Base-by-base conservation (phyloP, 1,140 invertebrate genomes). In the Orius insidiosus region DNA sequence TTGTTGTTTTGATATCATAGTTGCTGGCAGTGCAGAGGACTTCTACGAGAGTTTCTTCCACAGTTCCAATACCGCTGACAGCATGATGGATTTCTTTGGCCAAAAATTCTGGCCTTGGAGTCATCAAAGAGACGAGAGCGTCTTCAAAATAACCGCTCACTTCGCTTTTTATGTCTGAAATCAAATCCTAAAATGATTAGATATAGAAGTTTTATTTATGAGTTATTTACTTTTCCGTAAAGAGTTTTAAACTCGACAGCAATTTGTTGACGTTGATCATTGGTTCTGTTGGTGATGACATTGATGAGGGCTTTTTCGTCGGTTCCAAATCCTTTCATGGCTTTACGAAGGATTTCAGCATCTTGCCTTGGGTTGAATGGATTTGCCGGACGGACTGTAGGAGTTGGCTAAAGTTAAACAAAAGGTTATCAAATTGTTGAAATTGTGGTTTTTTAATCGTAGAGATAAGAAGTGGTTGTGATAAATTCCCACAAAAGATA, bases 71-170 rank as follows among this genome's bases (percentile, higher is more conserved):
- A 1, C 85, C 85, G 30, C 69, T 63, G 58, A 90, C 80, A 19
- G 92, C 89, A 45, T 89, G 74, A 53, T 88, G 76, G 15, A 96
- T 58, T 61, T 88, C 80, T 59, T 78, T 74, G 4, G 86, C 89
- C 59, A 92, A 85, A 65, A 76, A 94, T 53, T 88, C 76, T 1
- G 80, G 78, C 39, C 89, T 69, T 0, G 86, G 83, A 47, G 77
- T 86, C 77, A 97, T 83, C 54, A 96, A 65, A 0, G 85, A 85
- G 15, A 94, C 65, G 3, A 95, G 59, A 0, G 89, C 62, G 51
- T 89, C 76, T 61, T 95, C 85, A 58, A 94, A 92, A 56, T 89
- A 85, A 15, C 90, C 90, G 55, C 76, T 79, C 3, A 87, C 68
- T 63, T 96, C 90, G 47, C 81, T 85, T 59, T 92, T 89, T 49